Evolutionary conservation across 2,888 invertebrate genomes (phyloP), one percentile per base, ranked within the genome.

Genomic region (Leptura quadrifasciata): DNA sequence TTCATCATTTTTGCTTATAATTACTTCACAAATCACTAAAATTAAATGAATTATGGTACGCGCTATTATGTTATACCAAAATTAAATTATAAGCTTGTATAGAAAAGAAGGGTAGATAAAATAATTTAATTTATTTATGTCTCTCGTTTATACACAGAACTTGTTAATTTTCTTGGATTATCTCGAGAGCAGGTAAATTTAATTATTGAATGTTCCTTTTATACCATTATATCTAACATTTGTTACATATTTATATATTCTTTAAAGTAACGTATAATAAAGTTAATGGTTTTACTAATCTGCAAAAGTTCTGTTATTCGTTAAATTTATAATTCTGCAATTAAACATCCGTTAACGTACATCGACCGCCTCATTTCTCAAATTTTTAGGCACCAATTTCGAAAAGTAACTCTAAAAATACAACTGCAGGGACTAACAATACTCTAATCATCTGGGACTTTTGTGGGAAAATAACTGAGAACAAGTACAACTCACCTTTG

Each of bases 1-100:
- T 47, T 47, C n/a, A n/a, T 47, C n/a, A 47, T n/a, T n/a, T 47
- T n/a, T 47, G 15, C n/a, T n/a, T 15, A 1, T 6, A 47, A 47
- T 47, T n/a, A 4, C 17, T n/a, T 47, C n/a, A 47, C n/a, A n/a
- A 47, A 47, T 47, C 17, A 47, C 47, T 47, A n/a, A 47, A 47
- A 47, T 47, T 47, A 47, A 47, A 47, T 47, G 47, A 47, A 47
- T 47, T n/a, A n/a, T 47, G 47, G 47, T 47, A n/a, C 47, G 2
- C 15, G 3, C 47, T n/a, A 47, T 47, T 47, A n/a, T 47, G 5
- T n/a, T n/a, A 4, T 47, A 47, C n/a, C 47, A 47, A 47, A 47
- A 47, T 47, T 15, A n/a, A n/a, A 47, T 47, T 47, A 47, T 47
- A 15, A 47, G 47, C 47, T 47, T 47, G 15, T 47, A 15, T n/a